Conservation (phyloP, 2,113 vertebrate genomes). For the Dipodomys spectabilis region DNA sequence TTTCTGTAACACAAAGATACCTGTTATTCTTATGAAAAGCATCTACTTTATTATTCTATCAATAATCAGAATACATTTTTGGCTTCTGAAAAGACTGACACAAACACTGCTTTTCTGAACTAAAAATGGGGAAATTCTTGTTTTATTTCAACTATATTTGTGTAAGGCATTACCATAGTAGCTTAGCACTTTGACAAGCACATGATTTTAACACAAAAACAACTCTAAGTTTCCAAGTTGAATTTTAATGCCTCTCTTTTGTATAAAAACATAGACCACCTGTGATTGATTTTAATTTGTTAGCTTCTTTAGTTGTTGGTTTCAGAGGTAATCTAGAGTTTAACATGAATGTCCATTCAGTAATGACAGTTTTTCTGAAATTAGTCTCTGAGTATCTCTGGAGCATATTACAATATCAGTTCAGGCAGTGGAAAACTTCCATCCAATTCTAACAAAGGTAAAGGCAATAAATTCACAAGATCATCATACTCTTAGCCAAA, state of each 20-base stretch:
- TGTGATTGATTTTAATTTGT: constrained; percentile 58
- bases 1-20: constrained; percentile 19
- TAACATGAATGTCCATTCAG: constrained; percentile 35
- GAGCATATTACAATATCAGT: not conserved
- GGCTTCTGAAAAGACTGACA: constrained; percentile 37
- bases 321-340: constrained; percentile 55
- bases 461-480: not conserved
- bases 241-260: constrained; percentile 71
- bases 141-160: constrained; percentile 69
- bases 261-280: constrained; percentile 55
- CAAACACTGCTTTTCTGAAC: constrained; percentile 26
- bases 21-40: constrained; percentile 12
- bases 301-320: not conserved
- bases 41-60: constrained; percentile 35
- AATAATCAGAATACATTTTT: constrained; percentile 49
- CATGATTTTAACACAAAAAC: constrained; percentile 67
- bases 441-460: not conserved
- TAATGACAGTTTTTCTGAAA: not conserved
- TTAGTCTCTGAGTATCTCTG: not conserved
- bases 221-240: constrained; percentile 52
- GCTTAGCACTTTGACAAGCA: constrained; percentile 59
- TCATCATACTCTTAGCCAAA: not conserved
- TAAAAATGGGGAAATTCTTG: constrained; percentile 43
- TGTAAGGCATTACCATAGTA: constrained; percentile 66
- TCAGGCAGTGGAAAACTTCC: not conserved